Conservation (phyloP, 2,888 invertebrate species). For the Epicampocera succincta region DNA sequence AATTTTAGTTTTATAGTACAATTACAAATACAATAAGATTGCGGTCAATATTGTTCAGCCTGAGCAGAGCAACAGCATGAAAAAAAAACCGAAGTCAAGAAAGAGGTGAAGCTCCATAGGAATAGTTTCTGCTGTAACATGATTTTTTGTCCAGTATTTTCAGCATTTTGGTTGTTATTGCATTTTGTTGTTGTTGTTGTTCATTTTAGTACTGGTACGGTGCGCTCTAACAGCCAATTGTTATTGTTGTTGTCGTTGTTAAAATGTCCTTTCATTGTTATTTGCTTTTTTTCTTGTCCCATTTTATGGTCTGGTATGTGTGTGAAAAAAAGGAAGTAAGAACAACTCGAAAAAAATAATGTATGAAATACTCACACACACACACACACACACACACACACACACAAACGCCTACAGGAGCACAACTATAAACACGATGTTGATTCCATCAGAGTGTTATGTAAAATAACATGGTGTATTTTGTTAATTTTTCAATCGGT, state of each 20-base stretch:
- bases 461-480: conserved; percentile 55
- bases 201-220: conserved; percentile 49
- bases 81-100: conserved; percentile 46
- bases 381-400: not conserved
- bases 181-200: conserved; percentile 22
- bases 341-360: conserved; percentile 2
- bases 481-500: conserved; percentile 17
- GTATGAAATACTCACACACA: conserved; percentile 8
- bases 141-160: not conserved
- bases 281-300: conserved; percentile 17
- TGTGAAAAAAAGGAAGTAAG: conserved; percentile 21
- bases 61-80: conserved; percentile 8
- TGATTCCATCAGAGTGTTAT: conserved; percentile 57
- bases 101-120: conserved; percentile 39
- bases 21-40: too few relatives aligned
- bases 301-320: conserved; percentile 31
- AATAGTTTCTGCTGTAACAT: conserved; percentile 19
- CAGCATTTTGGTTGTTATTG: conserved; percentile 14
- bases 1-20: too few relatives aligned
- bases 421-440: conserved; percentile 29
- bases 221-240: conserved; percentile 23
- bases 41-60: too few relatives aligned
- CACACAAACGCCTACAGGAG: not conserved
- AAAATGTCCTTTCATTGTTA: conserved; percentile 22
- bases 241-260: conserved; percentile 44